Percentiles rank a stretch among this genome's conserved stretches.
phyloP scores from a whole-genome alignment of 2,888 invertebrate species.

The Liodrosophila aerea region DNA sequence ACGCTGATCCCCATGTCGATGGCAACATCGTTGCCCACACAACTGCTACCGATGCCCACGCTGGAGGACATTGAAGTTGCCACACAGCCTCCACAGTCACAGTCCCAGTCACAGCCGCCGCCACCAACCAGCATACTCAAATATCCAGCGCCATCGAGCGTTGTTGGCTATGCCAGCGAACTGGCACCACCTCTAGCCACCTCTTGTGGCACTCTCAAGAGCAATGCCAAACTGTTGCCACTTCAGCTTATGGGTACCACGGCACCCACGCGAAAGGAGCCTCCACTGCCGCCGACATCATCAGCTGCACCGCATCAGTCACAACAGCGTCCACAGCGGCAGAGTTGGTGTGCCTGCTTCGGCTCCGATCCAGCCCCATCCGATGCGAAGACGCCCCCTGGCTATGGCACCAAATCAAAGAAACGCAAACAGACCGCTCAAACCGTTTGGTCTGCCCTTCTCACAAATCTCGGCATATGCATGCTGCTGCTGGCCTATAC shows the following conservation, averaged over 20 bases:
- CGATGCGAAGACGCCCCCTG: constrained; percentile 59
- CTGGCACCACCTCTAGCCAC: constrained; percentile 36
- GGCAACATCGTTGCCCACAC: constrained; percentile 51
- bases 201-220: constrained; percentile 74
- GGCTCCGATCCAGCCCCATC: constrained; percentile 29
- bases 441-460: constrained; percentile 86
- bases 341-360: constrained; percentile 64
- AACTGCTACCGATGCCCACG: constrained; percentile 77
- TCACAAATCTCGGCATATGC: constrained; percentile 92
- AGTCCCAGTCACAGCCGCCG: constrained; percentile 32
- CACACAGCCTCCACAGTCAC: constrained; percentile 30
- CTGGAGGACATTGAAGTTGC: constrained; percentile 79
- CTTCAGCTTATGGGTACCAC: constrained; percentile 52
- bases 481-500: constrained; percentile 91
- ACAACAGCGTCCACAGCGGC: constrained; percentile 34
- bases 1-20: constrained; percentile 30
- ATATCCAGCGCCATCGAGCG: constrained; percentile 46
- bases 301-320: constrained; percentile 36
- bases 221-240: constrained; percentile 69
- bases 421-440: constrained; percentile 71
- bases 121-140: constrained; percentile 49
- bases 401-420: constrained; percentile 60
- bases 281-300: constrained; percentile 39
- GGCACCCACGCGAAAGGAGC: constrained; percentile 44
- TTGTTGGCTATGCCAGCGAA: constrained; percentile 48